Evolutionary conservation across 2,113 vertebrate species (phyloP), one percentile per base, ranked within the genome.

Genomic region (Vanacampus margaritifer): DNA sequence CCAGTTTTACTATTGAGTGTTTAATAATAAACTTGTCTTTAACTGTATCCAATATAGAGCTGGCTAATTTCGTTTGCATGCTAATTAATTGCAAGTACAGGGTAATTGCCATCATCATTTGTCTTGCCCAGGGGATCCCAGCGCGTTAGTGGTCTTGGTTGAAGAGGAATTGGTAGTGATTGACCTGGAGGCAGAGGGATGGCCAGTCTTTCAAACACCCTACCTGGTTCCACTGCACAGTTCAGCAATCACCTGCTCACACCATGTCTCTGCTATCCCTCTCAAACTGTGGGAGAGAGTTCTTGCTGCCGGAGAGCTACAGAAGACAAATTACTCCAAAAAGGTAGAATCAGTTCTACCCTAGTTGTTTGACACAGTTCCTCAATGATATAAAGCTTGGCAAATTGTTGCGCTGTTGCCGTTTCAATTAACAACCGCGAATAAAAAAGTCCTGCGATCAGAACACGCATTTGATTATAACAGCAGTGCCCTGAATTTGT

Each of bases 241-340:
- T 75, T 99, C 97, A 0, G 96, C 97, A 74, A 99, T 99, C 84
- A 99, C 96, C 67, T 99, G 96, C 81, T 99, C 97, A 2, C 94
- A 98, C 82, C 97, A 99, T 0, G 92, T 97, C 76, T 97, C 97
- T 71, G 92, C 94, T 84, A 96, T 99, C 68, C 96, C 97, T 0
- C 89, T 98, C 66, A 98, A 98, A 80, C 92, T 99, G 28, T 99
- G 97, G 97, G 97, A 98, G 84, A 86, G 95, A 39, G 75, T 98
- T 65, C 87, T 93, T 0, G 87, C 92, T 0, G 93, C 92, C 0
- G 97, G 96, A 58, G 89, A 86, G 79, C 90, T 93, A 63, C 96
- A 98, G 90, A 94, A 89, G 65, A 83, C 92, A 0, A 94, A 94
- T 79, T 96, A 93, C 87, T 98, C 97, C 0, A 88, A 74, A 72